These are phyloP conservation scores for Holotrichia oblita DNA, from an alignment of 1,140 invertebrate genomes.

Conservation along the genomic window DNA sequence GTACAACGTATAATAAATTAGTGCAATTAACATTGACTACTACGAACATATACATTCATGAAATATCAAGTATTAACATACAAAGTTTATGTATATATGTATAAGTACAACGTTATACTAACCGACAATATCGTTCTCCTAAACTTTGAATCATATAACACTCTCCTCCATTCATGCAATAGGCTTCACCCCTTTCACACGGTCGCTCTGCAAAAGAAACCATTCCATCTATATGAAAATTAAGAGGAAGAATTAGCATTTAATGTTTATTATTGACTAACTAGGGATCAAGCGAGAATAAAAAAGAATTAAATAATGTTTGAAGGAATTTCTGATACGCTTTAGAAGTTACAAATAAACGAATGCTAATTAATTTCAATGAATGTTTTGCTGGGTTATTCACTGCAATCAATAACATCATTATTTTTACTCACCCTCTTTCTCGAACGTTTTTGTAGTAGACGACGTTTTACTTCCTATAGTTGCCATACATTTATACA, in stretches of 20 bases:
- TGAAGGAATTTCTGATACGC: background rate
- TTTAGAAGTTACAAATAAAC: background rate
- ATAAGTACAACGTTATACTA: background rate
- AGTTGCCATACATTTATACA: conserved; percentile 17
- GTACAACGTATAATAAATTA: too few species aligned
- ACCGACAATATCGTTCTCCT: background rate
- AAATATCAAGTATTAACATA: background rate
- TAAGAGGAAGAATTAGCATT: conserved; percentile 10
- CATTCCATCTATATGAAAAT: background rate
- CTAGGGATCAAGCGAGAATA: too few species aligned
- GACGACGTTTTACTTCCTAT: background rate
- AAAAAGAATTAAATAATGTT: background rate
- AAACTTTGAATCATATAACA: conserved; percentile 6
- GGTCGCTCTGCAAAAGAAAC: conserved; percentile 22
- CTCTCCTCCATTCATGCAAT: conserved; percentile 15
- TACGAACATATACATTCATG: background rate
- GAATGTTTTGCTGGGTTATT: background rate
- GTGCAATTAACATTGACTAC: background rate
- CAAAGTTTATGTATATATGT: background rate
- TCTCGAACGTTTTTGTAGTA: background rate
- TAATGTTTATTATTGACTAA: background rate
- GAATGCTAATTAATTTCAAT: background rate
- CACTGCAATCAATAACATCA: background rate
- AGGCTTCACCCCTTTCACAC: background rate
- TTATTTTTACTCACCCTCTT: conserved; percentile 5